phyloP scores from a whole-genome alignment of 2,113 vertebrate genomes.

The Emydocephalus ijimae region DNA sequence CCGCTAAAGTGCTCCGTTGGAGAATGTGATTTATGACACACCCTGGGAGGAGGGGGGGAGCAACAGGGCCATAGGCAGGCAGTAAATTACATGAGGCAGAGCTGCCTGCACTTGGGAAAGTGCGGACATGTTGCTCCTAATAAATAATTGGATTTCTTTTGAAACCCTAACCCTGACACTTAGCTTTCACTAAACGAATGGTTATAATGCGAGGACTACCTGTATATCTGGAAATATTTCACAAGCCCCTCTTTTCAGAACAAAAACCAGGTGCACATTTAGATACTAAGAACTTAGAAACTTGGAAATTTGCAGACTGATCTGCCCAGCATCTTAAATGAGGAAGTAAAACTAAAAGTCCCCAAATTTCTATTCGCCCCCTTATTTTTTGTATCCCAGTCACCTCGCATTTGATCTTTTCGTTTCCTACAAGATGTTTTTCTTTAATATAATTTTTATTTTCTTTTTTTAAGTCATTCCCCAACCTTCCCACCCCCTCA shows the following conservation, averaged over 20 bases:
- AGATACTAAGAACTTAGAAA: neutral
- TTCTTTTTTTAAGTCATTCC: constrained; percentile 22
- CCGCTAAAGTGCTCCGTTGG: too few species aligned
- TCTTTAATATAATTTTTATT: constrained; percentile 35
- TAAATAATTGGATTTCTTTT: too few species aligned
- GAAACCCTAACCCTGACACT: too few species aligned
- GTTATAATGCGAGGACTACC: too few species aligned
- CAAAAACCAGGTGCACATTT: neutral
- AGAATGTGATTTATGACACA: too few species aligned
- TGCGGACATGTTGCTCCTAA: too few species aligned
- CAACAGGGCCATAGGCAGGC: too few species aligned
- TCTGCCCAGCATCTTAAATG: neutral
- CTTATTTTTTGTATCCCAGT: neutral
- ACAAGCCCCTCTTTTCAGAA: neutral
- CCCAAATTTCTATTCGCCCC: neutral
- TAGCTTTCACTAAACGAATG: neutral
- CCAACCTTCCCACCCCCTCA: constrained; percentile 5
- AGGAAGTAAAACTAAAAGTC: neutral
- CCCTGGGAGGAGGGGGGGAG: too few species aligned
- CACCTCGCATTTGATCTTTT: neutral
- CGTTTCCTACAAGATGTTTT: neutral
- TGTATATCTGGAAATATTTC: neutral
- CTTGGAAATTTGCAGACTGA: neutral
- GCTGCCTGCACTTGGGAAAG: too few species aligned
- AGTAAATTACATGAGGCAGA: too few species aligned